Evolutionary conservation across 2,888 invertebrate species (phyloP).

Genomic region (Tetragnatha montana): DNA sequence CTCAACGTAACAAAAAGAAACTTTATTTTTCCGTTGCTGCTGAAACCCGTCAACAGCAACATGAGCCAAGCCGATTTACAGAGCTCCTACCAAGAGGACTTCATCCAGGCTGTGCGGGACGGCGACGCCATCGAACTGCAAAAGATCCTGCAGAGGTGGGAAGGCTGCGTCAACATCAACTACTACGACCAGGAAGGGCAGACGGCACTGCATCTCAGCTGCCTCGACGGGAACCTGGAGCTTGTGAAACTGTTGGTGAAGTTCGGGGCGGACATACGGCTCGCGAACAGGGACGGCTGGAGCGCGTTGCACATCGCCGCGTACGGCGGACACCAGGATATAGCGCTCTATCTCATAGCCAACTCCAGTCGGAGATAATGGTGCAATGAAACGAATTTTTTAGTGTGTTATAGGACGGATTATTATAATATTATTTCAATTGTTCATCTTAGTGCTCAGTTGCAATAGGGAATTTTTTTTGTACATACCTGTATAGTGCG

Average conservation of each 20-base stretch:
- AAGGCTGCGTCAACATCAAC: constrained; percentile 76
- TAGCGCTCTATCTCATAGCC: constrained; percentile 74
- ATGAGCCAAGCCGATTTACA: constrained; percentile 55
- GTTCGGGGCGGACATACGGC: constrained; percentile 76
- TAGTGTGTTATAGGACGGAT: constrained; percentile 45
- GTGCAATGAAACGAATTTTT: constrained; percentile 5
- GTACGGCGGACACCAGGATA: constrained; percentile 76
- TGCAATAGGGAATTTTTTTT: constrained; percentile 52
- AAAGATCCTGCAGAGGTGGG: constrained; percentile 75
- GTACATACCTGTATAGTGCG: constrained; percentile 50
- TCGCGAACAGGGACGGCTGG: constrained; percentile 77
- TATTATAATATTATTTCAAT: constrained; percentile 17
- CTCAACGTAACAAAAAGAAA: too few species aligned
- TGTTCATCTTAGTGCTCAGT: constrained; percentile 43
- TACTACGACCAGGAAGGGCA: constrained; percentile 76
- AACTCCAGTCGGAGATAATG: constrained; percentile 60
- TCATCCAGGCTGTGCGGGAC: constrained; percentile 75
- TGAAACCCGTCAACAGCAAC: not conserved
- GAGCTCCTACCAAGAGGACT: constrained; percentile 74
- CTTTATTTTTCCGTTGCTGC: not conserved
- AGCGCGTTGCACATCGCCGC: constrained; percentile 75
- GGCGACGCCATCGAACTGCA: constrained; percentile 75
- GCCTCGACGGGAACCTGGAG: constrained; percentile 76
- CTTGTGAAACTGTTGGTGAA: constrained; percentile 76
- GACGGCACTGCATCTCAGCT: constrained; percentile 76